Evolutionary conservation across 2,797 vertebrate species (phyloP).

Genomic region (Apodemus agrarius): DNA sequence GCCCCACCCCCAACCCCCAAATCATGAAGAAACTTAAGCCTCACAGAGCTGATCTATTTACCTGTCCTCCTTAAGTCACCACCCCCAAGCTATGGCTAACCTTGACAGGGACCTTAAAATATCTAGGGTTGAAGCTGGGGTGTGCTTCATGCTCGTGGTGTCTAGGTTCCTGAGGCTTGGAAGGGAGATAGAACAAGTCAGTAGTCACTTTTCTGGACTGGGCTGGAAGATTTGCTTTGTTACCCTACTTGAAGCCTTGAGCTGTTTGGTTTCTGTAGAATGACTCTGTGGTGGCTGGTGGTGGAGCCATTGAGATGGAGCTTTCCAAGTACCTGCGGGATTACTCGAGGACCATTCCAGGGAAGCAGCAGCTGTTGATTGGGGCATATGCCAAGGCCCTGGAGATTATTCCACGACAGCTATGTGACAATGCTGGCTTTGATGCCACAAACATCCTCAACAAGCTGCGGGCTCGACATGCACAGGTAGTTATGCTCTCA

Average conservation of each 20-base stretch:
- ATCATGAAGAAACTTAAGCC: neutral
- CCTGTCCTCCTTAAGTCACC: neutral
- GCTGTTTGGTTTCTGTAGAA: conserved; percentile 88
- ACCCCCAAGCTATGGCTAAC: neutral
- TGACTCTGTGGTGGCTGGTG: conserved; percentile 96
- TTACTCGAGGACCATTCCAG: conserved; percentile 97
- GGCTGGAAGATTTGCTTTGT: neutral
- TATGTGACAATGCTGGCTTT: conserved; percentile 98
- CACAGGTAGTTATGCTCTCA: conserved; percentile 89
- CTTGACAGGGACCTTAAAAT: neutral
- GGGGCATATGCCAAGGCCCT: conserved; percentile 98
- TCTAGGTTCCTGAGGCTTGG: neutral
- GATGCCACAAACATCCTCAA: conserved; percentile 99
- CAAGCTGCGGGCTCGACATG: conserved; percentile 96
- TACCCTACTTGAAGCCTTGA: neutral
- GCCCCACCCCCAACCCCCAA: too few species aligned
- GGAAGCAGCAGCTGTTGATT: conserved; percentile 98
- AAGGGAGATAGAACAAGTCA: neutral
- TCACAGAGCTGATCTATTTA: neutral
- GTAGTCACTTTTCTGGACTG: neutral
- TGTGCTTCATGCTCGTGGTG: neutral
- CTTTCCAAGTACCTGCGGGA: conserved; percentile 96
- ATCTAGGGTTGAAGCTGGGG: neutral
- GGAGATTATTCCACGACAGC: conserved; percentile 97
- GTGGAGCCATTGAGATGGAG: conserved; percentile 99